Conservation (phyloP, 1,140 invertebrate species). For the Trichoplusia ni region DNA sequence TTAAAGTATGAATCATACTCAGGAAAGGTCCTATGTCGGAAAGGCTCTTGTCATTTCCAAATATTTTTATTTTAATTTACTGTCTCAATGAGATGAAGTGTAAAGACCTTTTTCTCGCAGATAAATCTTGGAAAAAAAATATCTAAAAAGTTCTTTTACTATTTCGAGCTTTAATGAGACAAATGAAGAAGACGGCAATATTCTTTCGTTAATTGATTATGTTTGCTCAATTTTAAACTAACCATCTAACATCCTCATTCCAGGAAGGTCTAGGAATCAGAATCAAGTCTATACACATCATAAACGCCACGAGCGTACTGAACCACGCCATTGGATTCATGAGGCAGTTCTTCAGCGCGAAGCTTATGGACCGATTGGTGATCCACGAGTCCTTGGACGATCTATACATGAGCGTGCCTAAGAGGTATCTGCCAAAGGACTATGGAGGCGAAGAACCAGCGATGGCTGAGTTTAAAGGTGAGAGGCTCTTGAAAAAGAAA, state of each 20-base stretch:
- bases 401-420: constrained; percentile 75
- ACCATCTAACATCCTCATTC: constrained; percentile 20
- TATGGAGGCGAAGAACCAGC: constrained; percentile 75
- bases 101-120: too few species aligned
- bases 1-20: too few species aligned
- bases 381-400: constrained; percentile 66
- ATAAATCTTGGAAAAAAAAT: too few species aligned
- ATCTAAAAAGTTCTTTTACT: too few species aligned
- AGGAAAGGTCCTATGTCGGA: too few species aligned
- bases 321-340: constrained; percentile 56
- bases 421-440: constrained; percentile 78
- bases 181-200: background rate
- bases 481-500: too few species aligned
- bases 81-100: too few species aligned
- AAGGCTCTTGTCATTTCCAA: too few species aligned
- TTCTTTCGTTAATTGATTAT: background rate
- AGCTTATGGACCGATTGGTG: constrained; percentile 73
- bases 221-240: background rate
- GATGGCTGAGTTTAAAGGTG: constrained; percentile 59
- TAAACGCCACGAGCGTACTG: constrained; percentile 43
- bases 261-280: constrained; percentile 59
- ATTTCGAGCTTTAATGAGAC: background rate
- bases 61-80: too few species aligned
- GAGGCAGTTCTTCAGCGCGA: constrained; percentile 73
- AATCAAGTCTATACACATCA: constrained; percentile 51